Base-by-base conservation (phyloP, 2,797 vertebrate species). In the Gorsachius magnificus region DNA sequence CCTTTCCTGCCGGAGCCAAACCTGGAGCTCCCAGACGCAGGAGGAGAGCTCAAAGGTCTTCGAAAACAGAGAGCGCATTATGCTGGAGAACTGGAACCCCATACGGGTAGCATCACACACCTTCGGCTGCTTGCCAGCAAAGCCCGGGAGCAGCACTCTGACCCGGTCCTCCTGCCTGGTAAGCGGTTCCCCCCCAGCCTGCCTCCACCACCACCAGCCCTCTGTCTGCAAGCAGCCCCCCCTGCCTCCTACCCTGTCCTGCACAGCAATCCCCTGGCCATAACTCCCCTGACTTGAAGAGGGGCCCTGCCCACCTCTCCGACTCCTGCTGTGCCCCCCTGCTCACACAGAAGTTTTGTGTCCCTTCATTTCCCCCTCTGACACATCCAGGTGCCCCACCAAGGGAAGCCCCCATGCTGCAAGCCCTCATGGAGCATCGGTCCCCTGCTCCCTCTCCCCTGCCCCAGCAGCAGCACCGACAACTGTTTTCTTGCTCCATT, bases 1-100 rank as follows among this genome's bases (percentile, higher is more conserved):
- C 71, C 71, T 83, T 90, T 97, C 77, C 97, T 96, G 79, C 45
- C 86, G 56, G 36, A 97, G 81, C 81, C 35, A 65, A 93, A 92
- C 77, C 89, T 91, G 51, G 66, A 94, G 88, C 66, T 95, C 91
- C 70, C 90, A 96, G 86, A 82, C 18, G 11, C 25, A 71, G 83
- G 63, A 63, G 48, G 50, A 82, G 41, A 89, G 72, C 90, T 93
- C 83, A 82, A 63, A 80, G 66, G 57, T 51, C 87, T 95, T 86
- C 88, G 88, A 89, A 95, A 96, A 96, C 93, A 94, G 72, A 71
- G 48, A 71, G 31, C 24, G 74, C 31, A 70, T 80, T 95, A 90
- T 95, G 43, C 46, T 51, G 36, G 57, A 83, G 85, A 93, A 89
- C 51, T 70, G 60, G 63, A 95, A 96, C 69, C 95, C 68, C 79